A percentile compares a stretch with the other conserved stretches of the same genome.
Evolutionary conservation across 2,797 vertebrate genomes (phyloP).

Genomic region (Gephyroberyx darwinii): DNA sequence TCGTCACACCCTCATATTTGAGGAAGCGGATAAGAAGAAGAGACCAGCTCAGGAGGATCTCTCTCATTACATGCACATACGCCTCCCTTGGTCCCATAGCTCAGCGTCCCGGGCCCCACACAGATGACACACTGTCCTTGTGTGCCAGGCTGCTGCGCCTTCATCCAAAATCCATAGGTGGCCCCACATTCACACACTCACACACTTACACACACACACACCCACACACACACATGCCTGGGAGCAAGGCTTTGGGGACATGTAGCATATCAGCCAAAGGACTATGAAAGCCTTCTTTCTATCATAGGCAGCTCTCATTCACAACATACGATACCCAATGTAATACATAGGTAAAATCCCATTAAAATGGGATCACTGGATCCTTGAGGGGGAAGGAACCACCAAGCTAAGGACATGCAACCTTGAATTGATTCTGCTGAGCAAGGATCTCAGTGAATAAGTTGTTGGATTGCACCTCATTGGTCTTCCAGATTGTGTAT

Average conservation of each 20-base stretch:
- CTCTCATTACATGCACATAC: slow-evolving; percentile 50
- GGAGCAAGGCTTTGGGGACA: slow-evolving; percentile 17
- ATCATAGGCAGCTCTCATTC: slow-evolving; percentile 8
- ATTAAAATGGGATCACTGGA: slow-evolving; percentile 14
- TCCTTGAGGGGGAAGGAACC: slow-evolving; percentile 21
- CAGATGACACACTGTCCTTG: slow-evolving; percentile 62
- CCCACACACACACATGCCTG: slow-evolving; percentile 19
- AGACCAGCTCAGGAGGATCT: neutral
- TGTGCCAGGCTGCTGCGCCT: slow-evolving; percentile 56
- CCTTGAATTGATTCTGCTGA: slow-evolving; percentile 17
- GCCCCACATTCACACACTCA: slow-evolving; percentile 29
- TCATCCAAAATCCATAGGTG: slow-evolving; percentile 54
- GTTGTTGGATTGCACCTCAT: slow-evolving; percentile 57
- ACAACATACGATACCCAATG: slow-evolving; percentile 10
- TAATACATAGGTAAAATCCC: slow-evolving; percentile 10
- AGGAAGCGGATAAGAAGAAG: slow-evolving; percentile 15
- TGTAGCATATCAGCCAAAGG: slow-evolving; percentile 1
- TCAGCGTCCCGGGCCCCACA: slow-evolving; percentile 55
- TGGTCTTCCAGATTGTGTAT: slow-evolving; percentile 55
- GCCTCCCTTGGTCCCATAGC: slow-evolving; percentile 34
- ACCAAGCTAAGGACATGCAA: neutral
- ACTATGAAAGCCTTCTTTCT: neutral
- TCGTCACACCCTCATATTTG: slow-evolving; percentile 16
- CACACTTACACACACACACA: slow-evolving; percentile 3
- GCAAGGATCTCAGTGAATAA: slow-evolving; percentile 26